Conservation (phyloP, 2,113 vertebrate species). For the Embiotoca jacksoni region DNA sequence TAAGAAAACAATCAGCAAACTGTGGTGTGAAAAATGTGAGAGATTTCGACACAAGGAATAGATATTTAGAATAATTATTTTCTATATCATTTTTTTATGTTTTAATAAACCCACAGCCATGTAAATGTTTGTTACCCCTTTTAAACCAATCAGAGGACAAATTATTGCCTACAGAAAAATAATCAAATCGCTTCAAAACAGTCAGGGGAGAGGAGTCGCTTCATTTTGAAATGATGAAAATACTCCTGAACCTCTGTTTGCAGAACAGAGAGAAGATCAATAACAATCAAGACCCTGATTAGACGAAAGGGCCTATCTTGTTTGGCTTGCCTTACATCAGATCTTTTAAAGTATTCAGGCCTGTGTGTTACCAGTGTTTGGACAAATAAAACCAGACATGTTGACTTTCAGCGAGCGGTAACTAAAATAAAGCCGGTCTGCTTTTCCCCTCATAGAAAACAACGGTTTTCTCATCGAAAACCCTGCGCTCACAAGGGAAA, state of each 20-base stretch:
- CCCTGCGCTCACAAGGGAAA: constrained; percentile 26
- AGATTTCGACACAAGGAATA: not conserved
- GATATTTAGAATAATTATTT: constrained; percentile 25
- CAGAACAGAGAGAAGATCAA: constrained; percentile 49
- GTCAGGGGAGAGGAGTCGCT: constrained; percentile 5
- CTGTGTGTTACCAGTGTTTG: constrained; percentile 20
- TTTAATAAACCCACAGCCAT: constrained; percentile 54
- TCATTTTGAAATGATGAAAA: constrained; percentile 44
- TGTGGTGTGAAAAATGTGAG: not conserved
- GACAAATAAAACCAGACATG: constrained; percentile 45
- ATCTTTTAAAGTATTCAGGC: constrained; percentile 21
- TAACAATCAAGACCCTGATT: constrained; percentile 55
- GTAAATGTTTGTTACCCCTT: constrained; percentile 3
- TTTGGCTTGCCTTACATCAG: constrained; percentile 33
- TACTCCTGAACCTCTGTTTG: constrained; percentile 39
- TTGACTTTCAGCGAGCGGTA: not conserved
- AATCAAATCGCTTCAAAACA: constrained; percentile 2
- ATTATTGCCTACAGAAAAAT: not conserved
- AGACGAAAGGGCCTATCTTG: constrained; percentile 34
- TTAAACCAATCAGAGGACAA: not conserved
- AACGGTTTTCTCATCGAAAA: constrained; percentile 40
- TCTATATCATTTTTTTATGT: constrained; percentile 55
- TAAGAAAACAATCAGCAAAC: constrained; percentile 4
- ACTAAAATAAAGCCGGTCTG: constrained; percentile 37
- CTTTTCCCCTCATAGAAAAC: constrained; percentile 26